Percentiles rank a stretch among this genome's conserved stretches.
phyloP scores from a whole-genome alignment of 1,140 invertebrate species.

The Drosophila quadrilineata region DNA sequence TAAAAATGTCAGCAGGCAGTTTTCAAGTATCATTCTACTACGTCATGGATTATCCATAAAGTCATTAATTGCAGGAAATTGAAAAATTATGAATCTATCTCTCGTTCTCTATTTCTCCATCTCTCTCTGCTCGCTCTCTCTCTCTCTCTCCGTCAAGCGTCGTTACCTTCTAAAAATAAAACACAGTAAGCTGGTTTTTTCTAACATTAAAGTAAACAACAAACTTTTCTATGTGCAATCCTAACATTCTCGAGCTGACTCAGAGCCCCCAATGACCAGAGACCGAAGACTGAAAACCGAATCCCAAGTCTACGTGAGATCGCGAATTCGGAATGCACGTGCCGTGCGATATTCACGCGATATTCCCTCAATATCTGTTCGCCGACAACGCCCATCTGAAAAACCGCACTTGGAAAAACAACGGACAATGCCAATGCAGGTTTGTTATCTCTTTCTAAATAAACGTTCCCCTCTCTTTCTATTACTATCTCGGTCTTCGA shows the following conservation, averaged over 20 bases:
- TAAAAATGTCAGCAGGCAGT: conserved; percentile 43
- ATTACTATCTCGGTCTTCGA: too few species aligned
- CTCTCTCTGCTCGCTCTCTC: background rate
- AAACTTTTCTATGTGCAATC: background rate
- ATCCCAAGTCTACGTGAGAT: too few species aligned
- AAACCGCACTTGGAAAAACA: too few species aligned
- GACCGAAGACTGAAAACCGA: too few species aligned
- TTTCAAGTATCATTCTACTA: conserved; percentile 12
- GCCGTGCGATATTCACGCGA: too few species aligned
- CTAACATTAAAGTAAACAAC: conserved; percentile 7
- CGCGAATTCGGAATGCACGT: too few species aligned
- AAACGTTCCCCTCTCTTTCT: too few species aligned
- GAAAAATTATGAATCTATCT: conserved; percentile 47
- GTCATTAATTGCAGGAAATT: conserved; percentile 50
- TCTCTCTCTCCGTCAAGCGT: background rate
- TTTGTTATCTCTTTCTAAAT: too few species aligned
- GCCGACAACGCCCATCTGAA: too few species aligned
- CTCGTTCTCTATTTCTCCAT: background rate
- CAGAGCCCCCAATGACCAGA: too few species aligned
- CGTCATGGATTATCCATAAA: conserved; percentile 15
- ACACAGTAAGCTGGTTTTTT: conserved; percentile 38
- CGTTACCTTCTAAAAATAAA: conserved; percentile 30
- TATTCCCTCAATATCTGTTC: too few species aligned
- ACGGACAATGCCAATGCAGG: too few species aligned
- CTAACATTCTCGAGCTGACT: conserved; percentile 22